Conservation (phyloP, 1,140 invertebrate species). For the Armadillidium nasatum region DNA sequence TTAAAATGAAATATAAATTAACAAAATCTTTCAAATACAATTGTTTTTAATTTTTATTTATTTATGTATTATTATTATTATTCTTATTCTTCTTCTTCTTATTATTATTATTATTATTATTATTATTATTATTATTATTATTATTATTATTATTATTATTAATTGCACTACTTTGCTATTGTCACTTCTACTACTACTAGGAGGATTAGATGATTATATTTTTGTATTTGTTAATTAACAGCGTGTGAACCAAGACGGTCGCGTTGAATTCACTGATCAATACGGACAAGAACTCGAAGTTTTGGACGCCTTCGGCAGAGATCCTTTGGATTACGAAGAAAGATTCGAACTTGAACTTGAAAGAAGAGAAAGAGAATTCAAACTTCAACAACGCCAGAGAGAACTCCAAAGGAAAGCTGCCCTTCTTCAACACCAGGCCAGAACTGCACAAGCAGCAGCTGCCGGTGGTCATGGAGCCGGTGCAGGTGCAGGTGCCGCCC, state of each 20-base stretch:
- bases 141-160: constrained; percentile 4
- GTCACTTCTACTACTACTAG: neutral
- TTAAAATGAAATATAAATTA: too few relatives aligned
- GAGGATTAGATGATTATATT: too few relatives aligned
- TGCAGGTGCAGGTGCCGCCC: constrained; percentile 9
- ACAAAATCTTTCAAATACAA: too few relatives aligned
- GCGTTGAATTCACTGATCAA: constrained; percentile 29
- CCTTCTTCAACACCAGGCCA: constrained; percentile 15
- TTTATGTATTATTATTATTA: too few relatives aligned
- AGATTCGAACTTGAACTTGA: constrained; percentile 10
- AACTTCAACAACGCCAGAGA: constrained; percentile 27
- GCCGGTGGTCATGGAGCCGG: constrained; percentile 5
- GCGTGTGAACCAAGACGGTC: constrained; percentile 25
- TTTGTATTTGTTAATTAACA: neutral
- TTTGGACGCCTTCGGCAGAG: constrained; percentile 22
- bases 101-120: too few relatives aligned
- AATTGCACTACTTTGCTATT: neutral
- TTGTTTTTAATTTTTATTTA: too few relatives aligned
- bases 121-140: neutral
- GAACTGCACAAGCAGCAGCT: neutral
- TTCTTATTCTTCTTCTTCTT: too few relatives aligned
- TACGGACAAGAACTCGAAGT: constrained; percentile 29
- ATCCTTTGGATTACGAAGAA: neutral
- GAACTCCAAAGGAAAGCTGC: constrained; percentile 20
- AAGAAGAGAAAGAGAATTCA: constrained; percentile 9